Evolutionary conservation across 1,140 invertebrate species (phyloP).

Genomic region (Cyphomyrmex costatus): DNA sequence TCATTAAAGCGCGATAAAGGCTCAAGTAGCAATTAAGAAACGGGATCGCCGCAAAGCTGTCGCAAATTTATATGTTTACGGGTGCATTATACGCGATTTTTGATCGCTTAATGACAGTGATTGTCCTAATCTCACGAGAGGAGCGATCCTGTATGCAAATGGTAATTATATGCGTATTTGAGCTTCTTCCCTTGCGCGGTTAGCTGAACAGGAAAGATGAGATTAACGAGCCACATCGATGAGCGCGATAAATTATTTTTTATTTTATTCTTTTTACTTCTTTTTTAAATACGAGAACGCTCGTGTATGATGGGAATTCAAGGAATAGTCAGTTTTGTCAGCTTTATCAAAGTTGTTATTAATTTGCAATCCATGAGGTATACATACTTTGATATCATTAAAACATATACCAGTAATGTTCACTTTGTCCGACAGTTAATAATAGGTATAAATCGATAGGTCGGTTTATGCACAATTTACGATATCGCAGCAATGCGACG

Average conservation of each 20-base stretch:
- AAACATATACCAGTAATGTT: background rate
- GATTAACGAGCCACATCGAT: conserved; percentile 11
- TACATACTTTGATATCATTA: background rate
- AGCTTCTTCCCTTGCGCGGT: background rate
- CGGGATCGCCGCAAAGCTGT: conserved; percentile 10
- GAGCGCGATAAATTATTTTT: conserved; percentile 25
- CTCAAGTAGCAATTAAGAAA: conserved; percentile 32
- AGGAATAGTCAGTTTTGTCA: background rate
- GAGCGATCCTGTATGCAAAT: conserved; percentile 24
- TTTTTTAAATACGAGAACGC: background rate
- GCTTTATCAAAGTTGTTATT: conserved; percentile 7
- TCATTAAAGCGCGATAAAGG: conserved; percentile 20
- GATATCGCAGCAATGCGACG: background rate
- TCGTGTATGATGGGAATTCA: background rate
- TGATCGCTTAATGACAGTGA: conserved; percentile 34
- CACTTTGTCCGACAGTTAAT: background rate
- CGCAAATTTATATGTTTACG: conserved; percentile 24
- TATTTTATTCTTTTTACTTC: background rate
- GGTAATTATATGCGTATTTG: conserved; percentile 22
- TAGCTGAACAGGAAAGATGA: background rate
- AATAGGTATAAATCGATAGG: conserved; percentile 11
- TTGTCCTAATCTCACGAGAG: background rate
- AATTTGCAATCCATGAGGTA: background rate
- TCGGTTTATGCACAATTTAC: background rate
- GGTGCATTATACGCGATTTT: conserved; percentile 25